Percentiles rank a stretch among this genome's conserved stretches.
Evolutionary conservation across 2,113 vertebrate genomes (phyloP).

Genomic region (Cricetomys ansorgei): DNA sequence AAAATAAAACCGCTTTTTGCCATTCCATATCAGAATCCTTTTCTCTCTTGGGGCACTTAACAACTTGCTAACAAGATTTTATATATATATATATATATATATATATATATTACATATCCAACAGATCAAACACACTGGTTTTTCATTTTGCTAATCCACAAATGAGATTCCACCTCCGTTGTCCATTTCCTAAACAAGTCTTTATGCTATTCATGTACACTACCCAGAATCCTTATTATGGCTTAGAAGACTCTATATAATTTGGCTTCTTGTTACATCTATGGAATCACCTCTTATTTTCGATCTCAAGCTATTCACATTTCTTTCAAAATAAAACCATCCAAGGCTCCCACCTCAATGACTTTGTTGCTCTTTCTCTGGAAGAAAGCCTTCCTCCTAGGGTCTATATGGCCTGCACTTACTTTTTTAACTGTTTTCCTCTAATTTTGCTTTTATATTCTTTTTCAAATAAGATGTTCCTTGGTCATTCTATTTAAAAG

Average conservation of each 20-base stretch:
- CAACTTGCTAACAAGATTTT: neutral
- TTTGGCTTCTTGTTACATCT: neutral
- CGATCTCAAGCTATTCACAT: neutral
- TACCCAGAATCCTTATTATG: neutral
- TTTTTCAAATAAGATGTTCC: neutral
- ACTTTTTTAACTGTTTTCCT: neutral
- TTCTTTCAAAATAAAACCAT: neutral
- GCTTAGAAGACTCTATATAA: neutral
- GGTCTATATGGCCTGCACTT: neutral
- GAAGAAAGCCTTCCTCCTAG: neutral
- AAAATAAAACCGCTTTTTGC: neutral
- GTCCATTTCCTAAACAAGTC: neutral
- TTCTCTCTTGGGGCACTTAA: neutral
- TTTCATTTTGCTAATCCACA: neutral
- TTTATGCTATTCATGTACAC: neutral
- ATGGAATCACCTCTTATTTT: neutral
- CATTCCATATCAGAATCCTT: neutral
- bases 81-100: neutral
- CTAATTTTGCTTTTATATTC: neutral
- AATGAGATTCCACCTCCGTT: neutral
- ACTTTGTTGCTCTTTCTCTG: neutral
- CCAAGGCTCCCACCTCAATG: neutral
- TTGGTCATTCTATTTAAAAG: neutral
- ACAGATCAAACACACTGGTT: neutral
- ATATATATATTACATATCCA: neutral